Base-by-base conservation (phyloP, 2,888 invertebrate species). In the Cylloceria caligata region DNA sequence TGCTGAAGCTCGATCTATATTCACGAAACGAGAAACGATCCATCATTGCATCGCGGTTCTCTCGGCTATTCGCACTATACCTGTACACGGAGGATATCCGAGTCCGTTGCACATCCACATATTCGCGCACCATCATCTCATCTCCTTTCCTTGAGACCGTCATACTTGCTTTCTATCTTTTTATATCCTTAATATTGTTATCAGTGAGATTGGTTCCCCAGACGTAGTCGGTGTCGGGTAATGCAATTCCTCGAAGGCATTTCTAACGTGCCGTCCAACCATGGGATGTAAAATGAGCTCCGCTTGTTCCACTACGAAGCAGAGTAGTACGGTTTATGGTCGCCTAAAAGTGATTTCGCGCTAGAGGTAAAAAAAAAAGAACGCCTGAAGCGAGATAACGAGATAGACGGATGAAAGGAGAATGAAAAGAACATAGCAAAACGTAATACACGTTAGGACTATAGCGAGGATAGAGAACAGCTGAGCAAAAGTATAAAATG, bases 1-100 rank as follows among this genome's bases (percentile, higher is more conserved):
- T 85, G 86, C 86, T 86, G 85, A 88, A 88, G 84, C 73, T 81
- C 86, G 87, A 88, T 89, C 87, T 89, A 87, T 87, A 89, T 88
- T 87, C 88, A 86, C 80, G 81, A 83, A 87, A 84, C 84, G 85
- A 86, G 85, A 82, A 64, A 84, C 85, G 87, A 88, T 88, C 87
- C 87, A 89, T 90, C 88, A 89, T 86, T 74, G 74, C 83, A 80
- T 83, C 83, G 74, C 75, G 74, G 81, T 84, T 79, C 71, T 81
- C n/a, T 27, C 16, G 27, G 6, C 6, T n/a, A 73, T 79, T 80
- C 75, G 52, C 67, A 34, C 72, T 64, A 60, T 52, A n/a, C 27
- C 72, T 49, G 74, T 78, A 62, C 79, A 13, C 62, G 19, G 13
- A 30, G 21, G 13, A 42, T 42, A 68, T 39, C 64, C 39, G 3